phyloP scores from a whole-genome alignment of 2,888 invertebrate genomes.

The Microchrysa polita region DNA sequence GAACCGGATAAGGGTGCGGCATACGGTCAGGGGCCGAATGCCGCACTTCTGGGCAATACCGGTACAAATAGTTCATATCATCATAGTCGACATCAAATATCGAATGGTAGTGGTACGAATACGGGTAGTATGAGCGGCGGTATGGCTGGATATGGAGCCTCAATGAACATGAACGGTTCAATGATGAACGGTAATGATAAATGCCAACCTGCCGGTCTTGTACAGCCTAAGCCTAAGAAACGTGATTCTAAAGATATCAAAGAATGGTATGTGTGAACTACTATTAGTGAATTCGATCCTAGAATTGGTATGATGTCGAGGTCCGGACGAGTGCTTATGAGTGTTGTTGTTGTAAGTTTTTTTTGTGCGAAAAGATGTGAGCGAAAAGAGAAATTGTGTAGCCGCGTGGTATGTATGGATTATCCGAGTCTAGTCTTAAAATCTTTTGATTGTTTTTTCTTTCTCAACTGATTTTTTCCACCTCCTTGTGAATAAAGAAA shows the following conservation, averaged over 20 bases:
- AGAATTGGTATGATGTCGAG: not conserved
- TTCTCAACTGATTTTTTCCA: no score
- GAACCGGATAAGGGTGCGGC: constrained; percentile 80
- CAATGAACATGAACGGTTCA: constrained; percentile 57
- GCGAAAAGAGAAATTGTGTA: constrained; percentile 33
- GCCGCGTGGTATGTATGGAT: not conserved
- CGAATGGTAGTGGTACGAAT: constrained; percentile 47
- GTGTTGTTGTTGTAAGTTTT: constrained; percentile 24
- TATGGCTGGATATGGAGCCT: constrained; percentile 53
- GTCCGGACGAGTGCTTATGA: not conserved
- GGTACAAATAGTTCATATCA: constrained; percentile 66
- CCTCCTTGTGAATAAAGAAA: no score
- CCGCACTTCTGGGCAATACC: constrained; percentile 76
- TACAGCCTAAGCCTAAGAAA: constrained; percentile 71
- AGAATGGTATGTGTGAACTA: constrained; percentile 94
- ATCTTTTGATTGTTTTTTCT: no score
- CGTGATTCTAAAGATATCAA: constrained; percentile 89
- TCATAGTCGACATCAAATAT: constrained; percentile 61
- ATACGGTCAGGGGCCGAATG: constrained; percentile 81
- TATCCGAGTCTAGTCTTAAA: not conserved
- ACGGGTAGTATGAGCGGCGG: constrained; percentile 54
- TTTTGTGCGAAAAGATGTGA: constrained; percentile 31
- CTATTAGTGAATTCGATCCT: not conserved
- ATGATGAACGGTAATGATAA: constrained; percentile 61
- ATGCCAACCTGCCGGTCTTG: constrained; percentile 63